Percentiles rank a stretch among this genome's conserved stretches.
Evolutionary conservation across 2,797 vertebrate genomes (phyloP).

Genomic region (Enoplosus armatus): DNA sequence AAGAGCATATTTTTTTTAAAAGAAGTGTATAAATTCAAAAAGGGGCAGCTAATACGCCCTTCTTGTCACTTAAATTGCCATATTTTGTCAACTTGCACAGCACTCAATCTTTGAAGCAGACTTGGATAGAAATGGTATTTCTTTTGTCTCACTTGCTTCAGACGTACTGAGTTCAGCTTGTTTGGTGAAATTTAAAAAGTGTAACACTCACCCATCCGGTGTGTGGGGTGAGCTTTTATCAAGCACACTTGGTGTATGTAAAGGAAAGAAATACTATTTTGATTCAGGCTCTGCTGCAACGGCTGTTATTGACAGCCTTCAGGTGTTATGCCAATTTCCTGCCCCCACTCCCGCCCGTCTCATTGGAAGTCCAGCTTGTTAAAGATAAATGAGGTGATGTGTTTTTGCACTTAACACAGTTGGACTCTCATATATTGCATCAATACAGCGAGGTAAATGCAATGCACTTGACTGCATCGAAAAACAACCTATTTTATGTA

Average conservation of each 20-base stretch:
- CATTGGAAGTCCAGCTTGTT: conserved; percentile 57
- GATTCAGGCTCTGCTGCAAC: conserved; percentile 22
- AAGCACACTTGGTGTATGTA: conserved; percentile 24
- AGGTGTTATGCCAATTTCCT: conserved; percentile 44
- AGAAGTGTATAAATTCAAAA: conserved; percentile 59
- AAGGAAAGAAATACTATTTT: conserved; percentile 40
- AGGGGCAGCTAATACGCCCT: conserved; percentile 56
- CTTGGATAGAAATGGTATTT: conserved; percentile 34
- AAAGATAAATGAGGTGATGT: conserved; percentile 54
- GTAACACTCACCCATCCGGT: conserved; percentile 27
- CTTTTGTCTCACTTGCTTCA: conserved; percentile 46
- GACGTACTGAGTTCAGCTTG: conserved; percentile 32
- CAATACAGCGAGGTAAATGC: conserved; percentile 72
- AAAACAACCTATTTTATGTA: conserved; percentile 61
- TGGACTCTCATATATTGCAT: conserved; percentile 69
- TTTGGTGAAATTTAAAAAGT: conserved; percentile 31
- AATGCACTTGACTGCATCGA: conserved; percentile 74
- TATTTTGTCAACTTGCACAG: conserved; percentile 76
- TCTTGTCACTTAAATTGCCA: conserved; percentile 65
- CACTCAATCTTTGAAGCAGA: conserved; percentile 54
- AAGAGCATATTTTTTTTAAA: conserved; percentile 73
- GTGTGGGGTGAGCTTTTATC: conserved; percentile 24
- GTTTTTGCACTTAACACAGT: conserved; percentile 71
- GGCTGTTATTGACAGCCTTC: conserved; percentile 24
- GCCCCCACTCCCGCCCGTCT: conserved; percentile 1